Evolutionary conservation across 2,797 vertebrate genomes (phyloP).

Genomic region (Cossypha niveicapilla): DNA sequence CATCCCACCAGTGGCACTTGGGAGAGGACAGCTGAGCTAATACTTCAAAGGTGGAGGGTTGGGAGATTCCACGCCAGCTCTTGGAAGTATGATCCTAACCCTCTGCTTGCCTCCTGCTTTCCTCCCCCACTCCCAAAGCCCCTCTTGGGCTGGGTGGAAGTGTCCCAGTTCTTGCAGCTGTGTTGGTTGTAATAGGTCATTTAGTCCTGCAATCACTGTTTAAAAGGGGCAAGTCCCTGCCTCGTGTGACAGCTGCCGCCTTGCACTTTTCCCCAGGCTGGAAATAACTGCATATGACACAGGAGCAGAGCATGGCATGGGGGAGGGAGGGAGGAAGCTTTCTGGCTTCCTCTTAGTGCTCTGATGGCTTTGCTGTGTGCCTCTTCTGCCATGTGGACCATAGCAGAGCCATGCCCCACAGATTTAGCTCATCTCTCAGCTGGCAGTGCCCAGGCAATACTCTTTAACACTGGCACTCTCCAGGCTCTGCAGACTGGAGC

Average conservation of each 20-base stretch:
- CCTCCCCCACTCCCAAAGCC: slow-evolving; percentile 5
- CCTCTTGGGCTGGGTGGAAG: slow-evolving; percentile 34
- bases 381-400: neutral
- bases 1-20: neutral
- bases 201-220: slow-evolving; percentile 66
- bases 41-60: neutral
- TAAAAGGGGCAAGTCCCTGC: slow-evolving; percentile 50
- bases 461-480: neutral
- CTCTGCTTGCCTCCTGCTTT: neutral
- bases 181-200: slow-evolving; percentile 72
- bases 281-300: slow-evolving; percentile 70
- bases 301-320: slow-evolving; percentile 17
- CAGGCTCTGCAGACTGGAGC: neutral
- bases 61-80: neutral
- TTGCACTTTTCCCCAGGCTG: slow-evolving; percentile 66
- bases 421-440: slow-evolving; percentile 27
- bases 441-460: neutral
- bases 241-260: slow-evolving; percentile 61
- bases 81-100: neutral
- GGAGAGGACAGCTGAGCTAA: neutral
- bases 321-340: slow-evolving; percentile 38
- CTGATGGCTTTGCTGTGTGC: slow-evolving; percentile 48
- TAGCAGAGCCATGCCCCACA: slow-evolving; percentile 45
- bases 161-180: slow-evolving; percentile 68
- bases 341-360: slow-evolving; percentile 53